Evolutionary conservation across 2,888 invertebrate genomes (phyloP), one percentile per base, ranked within the genome.

Genomic region (Gryllus longicercus): DNA sequence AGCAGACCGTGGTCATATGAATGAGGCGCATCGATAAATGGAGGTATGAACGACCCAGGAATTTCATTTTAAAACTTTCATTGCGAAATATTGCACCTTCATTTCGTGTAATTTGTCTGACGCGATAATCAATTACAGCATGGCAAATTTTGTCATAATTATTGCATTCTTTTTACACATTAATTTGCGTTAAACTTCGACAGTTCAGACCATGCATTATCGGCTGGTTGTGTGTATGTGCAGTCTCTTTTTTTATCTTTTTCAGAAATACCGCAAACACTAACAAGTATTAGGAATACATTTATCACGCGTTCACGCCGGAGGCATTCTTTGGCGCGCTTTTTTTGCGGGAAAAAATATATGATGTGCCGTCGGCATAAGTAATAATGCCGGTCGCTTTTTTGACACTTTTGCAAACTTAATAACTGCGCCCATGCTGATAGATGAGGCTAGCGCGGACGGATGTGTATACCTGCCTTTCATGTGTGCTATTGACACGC

Each of bases 201-300:
- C 63, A 63, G 63, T 63, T 63, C 63, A 18, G 63, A n/a, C n/a
- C 63, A n/a, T 63, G 63, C 63, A 63, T 63, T n/a, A 63, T 63
- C 63, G 63, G n/a, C n/a, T 63, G 63, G 16, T 8, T n/a, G n/a
- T 63, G n/a, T 63, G 14, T 63, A 18, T 63, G 14, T n/a, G 16
- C 63, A n/a, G 16, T n/a, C 63, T 8, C 63, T 18, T 18, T 63
- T 63, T 63, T n/a, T 38, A 38, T 38, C 38, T 38, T 38, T 38
- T 38, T 38, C 38, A 38, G 63, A n/a, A 63, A 63, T 63, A 63
- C 63, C 63, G 14, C 63, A 63, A 63, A 63, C 63, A 63, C 63
- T 63, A 63, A 63, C 63, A 63, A 63, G 63, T 63, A 63, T 63
- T 63, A 63, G 63, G n/a, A 63, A 63, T 63, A 63, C 63, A 63